Base-by-base conservation (phyloP, 2,888 invertebrate species). In the Cephonodes hylas region DNA sequence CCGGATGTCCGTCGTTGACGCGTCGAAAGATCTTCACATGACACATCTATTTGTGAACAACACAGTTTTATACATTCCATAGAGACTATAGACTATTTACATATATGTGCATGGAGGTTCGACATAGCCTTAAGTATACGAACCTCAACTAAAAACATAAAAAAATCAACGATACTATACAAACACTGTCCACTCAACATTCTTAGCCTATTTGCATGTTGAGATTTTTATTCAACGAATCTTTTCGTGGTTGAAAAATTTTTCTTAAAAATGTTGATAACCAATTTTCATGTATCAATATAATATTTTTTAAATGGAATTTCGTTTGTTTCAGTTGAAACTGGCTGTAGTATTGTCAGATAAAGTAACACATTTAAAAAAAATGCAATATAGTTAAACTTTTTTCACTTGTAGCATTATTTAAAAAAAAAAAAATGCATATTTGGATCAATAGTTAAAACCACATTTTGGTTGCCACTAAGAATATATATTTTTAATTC, bases 161-260 rank as follows among this genome's bases (percentile, higher is more conserved):
- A 72, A 70, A 71, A 75, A 68, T 73, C 3, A 34, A 38, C 3
- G n/a, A 38, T n/a, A n/a, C n/a, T n/a, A 4, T 38, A 79, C 75
- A 73, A 79, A 86, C 89, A 91, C 89, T 89, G 88, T 86, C 84
- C 90, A 91, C 89, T 81, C 80, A 88, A 89, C 89, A 90, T 91
- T 89, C 89, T 80, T 90, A 91, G 90, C 88, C 70, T 70, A 70
- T 63, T 65, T 63, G 72, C 65, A 70, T 72, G 68, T 70, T 72
- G 70, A 68, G 66, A 59, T 65, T 60, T 63, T n/a, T 60, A 63
- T 79, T 73, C 80, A 81, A 84, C 78, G 81, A 85, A 88, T 81
- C 80, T 77, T 79, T 75, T 66, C 64, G 63, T 42, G 59, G 20
- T 56, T 27, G n/a, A 18, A 18, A 31, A 18, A 10, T 31, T 10